Evolutionary conservation across 2,113 vertebrate genomes (phyloP), one percentile per base, ranked within the genome.

Genomic region (Cygnus buccinator): DNA sequence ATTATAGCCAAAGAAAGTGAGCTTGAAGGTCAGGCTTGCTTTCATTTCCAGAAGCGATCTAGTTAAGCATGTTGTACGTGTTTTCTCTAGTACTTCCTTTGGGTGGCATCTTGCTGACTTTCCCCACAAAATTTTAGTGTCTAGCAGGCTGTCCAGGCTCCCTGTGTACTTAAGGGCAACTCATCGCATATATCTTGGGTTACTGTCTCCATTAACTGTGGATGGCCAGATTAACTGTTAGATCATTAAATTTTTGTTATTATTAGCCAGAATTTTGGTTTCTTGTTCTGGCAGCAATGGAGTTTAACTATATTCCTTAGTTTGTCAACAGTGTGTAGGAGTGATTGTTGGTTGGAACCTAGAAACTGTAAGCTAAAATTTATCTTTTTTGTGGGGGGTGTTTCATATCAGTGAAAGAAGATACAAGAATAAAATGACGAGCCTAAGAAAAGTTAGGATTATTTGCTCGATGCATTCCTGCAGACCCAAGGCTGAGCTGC

Each of bases 41-140:
- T 67, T 39, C 1, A 3, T 54, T 89, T 77, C 54, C 76, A 39
- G 57, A 43, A 41, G 43, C 35, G 14, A 21, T n/a, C 20, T 35
- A 21, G 54, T 39, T 61, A 13, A 35, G 5, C 0, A 0, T 33
- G n/a, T 33, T 63, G 50, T 9, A 18, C 2, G 0, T 13, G 16
- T 37, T 78, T 19, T 66, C 54, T 61, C 12, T n/a, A 5, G 31
- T 29, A 12, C 8, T 35, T 59, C 16, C 14, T 74, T 33, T 25
- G 43, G 21, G 11, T 41, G 35, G 9, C 21, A 14, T 37, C 50
- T n/a, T 67, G 26, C n/a, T 62, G 75, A 67, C 29, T 71, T 87
- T n/a, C 23, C 31, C 15, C 16, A 8, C 6, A 55, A 31, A 29
- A 80, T 75, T 67, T 63, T 63, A 39, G 31, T 22, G 48, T 62